A percentile compares a stretch with the other conserved stretches of the same genome.
Evolutionary conservation across 2,113 vertebrate genomes (phyloP).

Genomic region (Rhinolophus ferrumequinum): DNA sequence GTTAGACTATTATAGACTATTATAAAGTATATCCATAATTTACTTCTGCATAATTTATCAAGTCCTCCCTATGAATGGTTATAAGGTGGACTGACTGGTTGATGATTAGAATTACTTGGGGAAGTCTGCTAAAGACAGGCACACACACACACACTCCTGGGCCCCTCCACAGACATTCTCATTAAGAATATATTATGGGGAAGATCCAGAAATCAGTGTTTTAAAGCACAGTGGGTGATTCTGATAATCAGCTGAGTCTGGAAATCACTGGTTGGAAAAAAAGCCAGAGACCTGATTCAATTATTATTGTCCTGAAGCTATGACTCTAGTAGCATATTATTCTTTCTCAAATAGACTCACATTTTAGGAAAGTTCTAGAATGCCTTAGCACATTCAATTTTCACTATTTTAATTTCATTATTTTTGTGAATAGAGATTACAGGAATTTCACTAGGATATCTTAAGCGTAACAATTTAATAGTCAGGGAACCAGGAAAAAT

Average conservation of each 20-base stretch:
- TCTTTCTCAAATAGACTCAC: neutral
- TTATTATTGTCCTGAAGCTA: neutral
- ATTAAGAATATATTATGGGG: neutral
- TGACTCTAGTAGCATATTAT: neutral
- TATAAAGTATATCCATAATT: neutral
- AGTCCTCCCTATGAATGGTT: neutral
- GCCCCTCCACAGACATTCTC: neutral
- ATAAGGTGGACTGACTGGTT: neutral
- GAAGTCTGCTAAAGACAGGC: neutral
- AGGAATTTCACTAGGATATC: neutral
- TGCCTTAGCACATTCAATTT: neutral
- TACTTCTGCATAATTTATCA: neutral
- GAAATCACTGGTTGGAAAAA: neutral
- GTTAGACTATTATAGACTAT: too few relatives aligned
- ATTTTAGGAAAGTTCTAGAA: slow-evolving; percentile 14
- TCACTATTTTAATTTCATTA: neutral
- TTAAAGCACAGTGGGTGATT: neutral
- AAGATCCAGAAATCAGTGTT: neutral
- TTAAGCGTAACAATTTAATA: neutral
- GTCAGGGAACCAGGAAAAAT: neutral
- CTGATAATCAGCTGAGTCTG: neutral
- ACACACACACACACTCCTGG: neutral
- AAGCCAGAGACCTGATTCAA: neutral
- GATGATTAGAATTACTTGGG: neutral
- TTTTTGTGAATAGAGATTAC: neutral